Percentiles rank a stretch among this genome's conserved stretches.
Evolutionary conservation across 2,113 vertebrate species (phyloP).

Genomic region (Hemibagrus wyckioides): DNA sequence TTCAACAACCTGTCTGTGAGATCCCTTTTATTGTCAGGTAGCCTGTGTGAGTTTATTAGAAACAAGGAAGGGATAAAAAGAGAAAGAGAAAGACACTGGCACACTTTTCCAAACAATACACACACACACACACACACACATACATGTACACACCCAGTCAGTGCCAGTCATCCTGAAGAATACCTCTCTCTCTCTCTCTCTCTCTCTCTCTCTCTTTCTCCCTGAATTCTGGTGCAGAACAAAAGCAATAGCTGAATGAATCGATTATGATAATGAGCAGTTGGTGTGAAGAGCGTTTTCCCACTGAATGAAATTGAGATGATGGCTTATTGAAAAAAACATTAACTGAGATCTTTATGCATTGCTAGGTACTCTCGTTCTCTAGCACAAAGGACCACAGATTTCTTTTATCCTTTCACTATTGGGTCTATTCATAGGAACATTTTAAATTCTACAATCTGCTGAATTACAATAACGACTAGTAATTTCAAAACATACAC

Average conservation of each 20-base stretch:
- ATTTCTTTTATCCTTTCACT: constrained; percentile 18
- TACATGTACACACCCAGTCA: constrained; percentile 44
- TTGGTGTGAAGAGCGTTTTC: constrained; percentile 70
- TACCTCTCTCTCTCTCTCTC: constrained; percentile 20
- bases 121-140: constrained; percentile 47
- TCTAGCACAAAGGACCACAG: constrained; percentile 28
- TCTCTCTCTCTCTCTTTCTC: constrained; percentile 46
- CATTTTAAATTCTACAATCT: constrained; percentile 13
- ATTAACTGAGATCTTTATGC: constrained; percentile 46
- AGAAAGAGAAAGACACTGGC: constrained; percentile 53
- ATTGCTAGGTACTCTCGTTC: constrained; percentile 33
- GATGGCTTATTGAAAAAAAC: constrained; percentile 51
- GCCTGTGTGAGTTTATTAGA: constrained; percentile 64
- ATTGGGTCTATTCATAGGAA: constrained; percentile 5
- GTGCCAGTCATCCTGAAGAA: constrained; percentile 59
- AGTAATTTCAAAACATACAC: constrained; percentile 12
- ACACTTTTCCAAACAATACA: constrained; percentile 35
- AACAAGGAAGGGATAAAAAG: constrained; percentile 62
- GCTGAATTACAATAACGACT: neutral
- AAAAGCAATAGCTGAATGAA: constrained; percentile 75
- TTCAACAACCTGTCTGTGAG: constrained; percentile 83
- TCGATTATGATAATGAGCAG: constrained; percentile 80
- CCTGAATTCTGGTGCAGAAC: constrained; percentile 68
- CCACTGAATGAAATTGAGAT: constrained; percentile 62
- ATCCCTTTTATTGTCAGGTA: constrained; percentile 73